Base-by-base conservation (phyloP, 2,113 vertebrate genomes). In the Epinephelus fuscoguttatus region DNA sequence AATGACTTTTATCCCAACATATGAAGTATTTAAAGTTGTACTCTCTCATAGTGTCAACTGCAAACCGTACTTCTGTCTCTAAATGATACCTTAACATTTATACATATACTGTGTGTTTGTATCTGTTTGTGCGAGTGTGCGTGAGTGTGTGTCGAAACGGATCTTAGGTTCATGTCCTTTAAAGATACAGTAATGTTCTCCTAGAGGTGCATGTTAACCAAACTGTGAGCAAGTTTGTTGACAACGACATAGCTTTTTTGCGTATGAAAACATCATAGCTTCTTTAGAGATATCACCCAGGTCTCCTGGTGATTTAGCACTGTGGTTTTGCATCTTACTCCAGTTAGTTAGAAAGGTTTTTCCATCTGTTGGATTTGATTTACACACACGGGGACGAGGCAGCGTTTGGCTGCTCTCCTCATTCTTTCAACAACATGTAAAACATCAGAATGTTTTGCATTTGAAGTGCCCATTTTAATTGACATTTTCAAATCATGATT, bases 161-260 rank as follows among this genome's bases (percentile, higher is more conserved):
- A 82, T 77, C 63, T 63, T 85, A 60, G 74, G 89, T 90, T 88
- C 75, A 74, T 90, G 89, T 90, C 81, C 86, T 91, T 86, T 53
- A 79, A 86, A 91, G 85, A 90, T 75, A 60, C 84, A 84, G 86
- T 87, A 57, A 89, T 75, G 78, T 91, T 92, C 85, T 91, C 69
- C 80, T 76, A 87, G 89, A 93, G 89, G 87, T 93, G 90, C 94
- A 92, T 91, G 90, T 87, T 85, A 88, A 89, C 81, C 88, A 82
- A 89, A 84, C 83, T 84, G 90, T 89, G 88, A 83, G 88, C 81
- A 73, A 78, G 82, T 88, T 67, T 86, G 81, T 78, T 85, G 84
- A 82, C 71, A 64, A 70, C 52, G 71, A 45, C 78, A 70, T 86
- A 72, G 75, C 74, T 86, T 77, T 81, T 60, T 70, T 80, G 71